Evolutionary conservation across 2,113 vertebrate species (phyloP).

Genomic region (Myotis davidii): DNA sequence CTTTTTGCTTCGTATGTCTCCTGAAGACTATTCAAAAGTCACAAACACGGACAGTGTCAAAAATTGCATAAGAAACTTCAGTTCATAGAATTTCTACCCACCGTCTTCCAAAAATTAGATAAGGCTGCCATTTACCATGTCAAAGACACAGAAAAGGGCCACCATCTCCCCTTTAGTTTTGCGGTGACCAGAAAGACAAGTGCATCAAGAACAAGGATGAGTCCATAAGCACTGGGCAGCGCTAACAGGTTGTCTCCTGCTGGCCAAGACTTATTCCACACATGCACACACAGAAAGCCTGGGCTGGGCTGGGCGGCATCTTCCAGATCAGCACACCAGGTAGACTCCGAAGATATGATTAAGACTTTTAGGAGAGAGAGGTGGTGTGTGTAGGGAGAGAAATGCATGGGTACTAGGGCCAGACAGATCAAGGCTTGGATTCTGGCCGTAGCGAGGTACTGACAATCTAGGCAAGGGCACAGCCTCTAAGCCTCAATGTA

Average conservation of each 20-base stretch:
- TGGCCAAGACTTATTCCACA: no score
- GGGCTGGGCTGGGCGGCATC: neutral
- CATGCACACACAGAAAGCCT: no score
- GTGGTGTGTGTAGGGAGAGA: neutral
- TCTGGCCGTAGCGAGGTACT: neutral
- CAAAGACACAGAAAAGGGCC: neutral
- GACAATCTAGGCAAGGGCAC: no score
- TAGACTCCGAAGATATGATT: neutral
- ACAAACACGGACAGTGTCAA: slow-evolving; percentile 9
- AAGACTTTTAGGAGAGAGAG: neutral
- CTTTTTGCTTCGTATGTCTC: slow-evolving; percentile 93
- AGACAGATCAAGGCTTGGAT: neutral
- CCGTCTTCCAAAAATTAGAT: neutral
- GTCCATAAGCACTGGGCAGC: neutral
- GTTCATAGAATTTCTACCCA: neutral
- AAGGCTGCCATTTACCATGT: neutral
- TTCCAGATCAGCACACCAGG: neutral
- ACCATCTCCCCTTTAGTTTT: neutral
- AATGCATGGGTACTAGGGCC: neutral
- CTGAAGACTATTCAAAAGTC: slow-evolving; percentile 86
- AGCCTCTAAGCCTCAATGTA: fast-evolving
- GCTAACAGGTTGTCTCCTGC: neutral
- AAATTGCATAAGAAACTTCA: neutral
- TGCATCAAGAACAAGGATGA: neutral
- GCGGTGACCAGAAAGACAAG: neutral